Evolutionary conservation across 2,888 invertebrate species (phyloP), one percentile per base, ranked within the genome.

Genomic region (Nesidiocoris tenuis): DNA sequence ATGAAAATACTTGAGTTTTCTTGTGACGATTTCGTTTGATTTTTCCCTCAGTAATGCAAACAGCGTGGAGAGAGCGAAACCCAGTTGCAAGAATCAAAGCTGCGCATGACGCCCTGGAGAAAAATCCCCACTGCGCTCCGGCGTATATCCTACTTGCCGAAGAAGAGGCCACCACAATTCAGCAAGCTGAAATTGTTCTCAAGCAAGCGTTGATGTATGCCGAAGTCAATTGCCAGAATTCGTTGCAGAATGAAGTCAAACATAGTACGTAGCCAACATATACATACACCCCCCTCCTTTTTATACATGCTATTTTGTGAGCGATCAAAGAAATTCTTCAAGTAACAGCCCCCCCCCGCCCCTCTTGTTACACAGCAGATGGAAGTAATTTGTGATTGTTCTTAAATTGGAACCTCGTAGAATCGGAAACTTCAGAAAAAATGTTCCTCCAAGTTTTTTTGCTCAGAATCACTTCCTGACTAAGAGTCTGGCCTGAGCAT

Each of bases 11-110:
- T 59, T 59, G 59, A 59, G 3, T 5, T n/a, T 17, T 63, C 63
- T 21, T 63, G 21, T 59, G 17, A 17, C 63, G n/a, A 16, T n/a
- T 18, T 16, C 2, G n/a, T 18, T 59, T n/a, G n/a, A n/a, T 59
- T 39, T 12, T 25, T 67, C 18, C 68, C 39, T n/a, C 17, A 87
- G 87, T 94, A 81, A 95, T 97, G 95, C 94, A 95, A 84, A 94
- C 95, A 72, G 98, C 97, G 17, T 98, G 97, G 97, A 86, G 97
- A 80, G 97, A 97, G 86, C 87, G 97, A 64, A 95, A 95, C 86
- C 95, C 96, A 0, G 89, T 91, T 77, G 92, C 94, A 56, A 87
- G 98, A 77, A 93, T 97, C 79, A 94, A 94, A 84, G 92, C 93
- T n/a, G 96, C 96, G 0, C 91, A 92, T 80, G 91, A 89, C 81